These are phyloP conservation scores for Amblyopsis hoosieri DNA, from an alignment of 2,797 vertebrate genomes.

Conservation along the genomic window DNA sequence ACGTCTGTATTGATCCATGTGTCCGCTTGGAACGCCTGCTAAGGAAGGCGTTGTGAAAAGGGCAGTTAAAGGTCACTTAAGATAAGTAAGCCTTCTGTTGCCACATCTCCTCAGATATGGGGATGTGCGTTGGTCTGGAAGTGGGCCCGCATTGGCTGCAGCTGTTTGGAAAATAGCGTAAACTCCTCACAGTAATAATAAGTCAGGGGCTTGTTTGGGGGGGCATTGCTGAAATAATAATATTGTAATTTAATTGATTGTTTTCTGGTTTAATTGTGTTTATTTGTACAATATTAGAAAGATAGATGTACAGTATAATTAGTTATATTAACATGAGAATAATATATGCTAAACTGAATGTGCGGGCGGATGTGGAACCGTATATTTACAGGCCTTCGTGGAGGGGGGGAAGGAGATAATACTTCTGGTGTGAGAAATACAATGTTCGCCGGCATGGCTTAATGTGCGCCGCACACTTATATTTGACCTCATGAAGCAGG, in stretches of 20 bases:
- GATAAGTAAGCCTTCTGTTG: conserved; percentile 71
- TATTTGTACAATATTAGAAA: no score
- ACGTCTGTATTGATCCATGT: conserved; percentile 66
- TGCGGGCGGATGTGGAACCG: not conserved
- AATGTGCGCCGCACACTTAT: conserved; percentile 36
- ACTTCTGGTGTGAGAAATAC: conserved; percentile 26
- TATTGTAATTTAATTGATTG: no score
- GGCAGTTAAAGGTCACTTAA: conserved; percentile 72
- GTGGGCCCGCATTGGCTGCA: conserved; percentile 1
- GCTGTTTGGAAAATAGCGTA: no score
- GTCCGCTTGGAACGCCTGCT: conserved; percentile 51
- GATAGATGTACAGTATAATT: no score
- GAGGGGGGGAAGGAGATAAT: conserved; percentile 29
- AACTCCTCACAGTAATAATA: no score
- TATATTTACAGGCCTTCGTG: not conserved
- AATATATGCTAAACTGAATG: no score
- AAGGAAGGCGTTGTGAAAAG: conserved; percentile 45
- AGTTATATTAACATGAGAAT: no score
- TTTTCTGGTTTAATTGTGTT: no score
- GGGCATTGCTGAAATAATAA: no score
- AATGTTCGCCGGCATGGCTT: conserved; percentile 9
- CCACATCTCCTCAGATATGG: conserved; percentile 57
- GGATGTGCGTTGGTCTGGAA: conserved; percentile 51
- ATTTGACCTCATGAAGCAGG: conserved; percentile 28
- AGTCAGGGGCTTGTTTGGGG: no score